Evolutionary conservation across 2,888 invertebrate genomes (phyloP).

Genomic region (Eurytoma californica): DNA sequence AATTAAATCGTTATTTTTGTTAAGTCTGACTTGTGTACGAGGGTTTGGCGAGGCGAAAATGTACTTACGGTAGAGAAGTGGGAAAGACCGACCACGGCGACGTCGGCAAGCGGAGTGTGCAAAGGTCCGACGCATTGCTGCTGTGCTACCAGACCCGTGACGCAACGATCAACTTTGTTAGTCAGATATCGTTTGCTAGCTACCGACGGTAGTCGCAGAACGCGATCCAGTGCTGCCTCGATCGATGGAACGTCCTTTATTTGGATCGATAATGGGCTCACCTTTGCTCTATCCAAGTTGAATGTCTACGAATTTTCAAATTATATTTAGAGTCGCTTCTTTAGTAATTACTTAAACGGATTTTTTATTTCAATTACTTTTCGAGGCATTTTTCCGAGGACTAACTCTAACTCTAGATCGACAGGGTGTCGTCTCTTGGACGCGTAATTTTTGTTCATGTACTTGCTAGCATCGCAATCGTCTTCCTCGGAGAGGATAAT

Average conservation of each 20-base stretch:
- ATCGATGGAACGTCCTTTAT: slow-evolving; percentile 80
- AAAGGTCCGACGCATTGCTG: slow-evolving; percentile 99
- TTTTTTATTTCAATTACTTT: slow-evolving; percentile 76
- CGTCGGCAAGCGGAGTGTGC: slow-evolving; percentile 96
- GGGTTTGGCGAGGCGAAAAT: too few species aligned
- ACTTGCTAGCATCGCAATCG: slow-evolving; percentile 76
- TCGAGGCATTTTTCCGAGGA: slow-evolving; percentile 90
- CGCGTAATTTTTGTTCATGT: slow-evolving; percentile 70
- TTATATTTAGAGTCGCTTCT: background rate
- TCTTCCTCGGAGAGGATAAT: slow-evolving; percentile 82
- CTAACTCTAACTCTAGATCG: slow-evolving; percentile 90
- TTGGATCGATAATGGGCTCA: slow-evolving; percentile 76
- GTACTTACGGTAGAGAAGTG: slow-evolving; percentile 82
- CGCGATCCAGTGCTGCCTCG: slow-evolving; percentile 83
- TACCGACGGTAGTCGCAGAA: slow-evolving; percentile 92
- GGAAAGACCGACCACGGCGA: slow-evolving; percentile 91
- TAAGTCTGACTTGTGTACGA: background rate
- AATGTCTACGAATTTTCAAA: slow-evolving; percentile 76
- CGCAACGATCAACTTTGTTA: slow-evolving; percentile 96
- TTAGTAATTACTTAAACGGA: too few species aligned
- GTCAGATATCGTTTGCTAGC: slow-evolving; percentile 96
- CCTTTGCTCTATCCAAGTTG: slow-evolving; percentile 77
- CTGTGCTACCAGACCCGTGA: slow-evolving; percentile 95
- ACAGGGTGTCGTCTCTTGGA: slow-evolving; percentile 82
- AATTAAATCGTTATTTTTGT: background rate